Evolutionary conservation across 2,888 invertebrate genomes (phyloP).

Genomic region (Leuctra nigra): DNA sequence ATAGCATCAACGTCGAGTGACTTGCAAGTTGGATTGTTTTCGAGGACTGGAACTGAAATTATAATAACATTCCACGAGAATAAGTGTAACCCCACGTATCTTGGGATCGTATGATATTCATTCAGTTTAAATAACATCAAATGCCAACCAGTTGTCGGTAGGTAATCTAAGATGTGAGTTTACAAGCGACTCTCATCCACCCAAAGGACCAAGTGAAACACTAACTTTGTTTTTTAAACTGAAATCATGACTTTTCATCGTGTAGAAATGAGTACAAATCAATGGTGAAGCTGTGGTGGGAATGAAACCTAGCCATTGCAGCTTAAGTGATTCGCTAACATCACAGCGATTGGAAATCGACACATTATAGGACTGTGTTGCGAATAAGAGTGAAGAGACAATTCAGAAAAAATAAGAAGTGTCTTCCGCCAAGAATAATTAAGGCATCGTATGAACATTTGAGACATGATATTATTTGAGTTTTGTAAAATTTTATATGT

Average conservation of each 20-base stretch:
- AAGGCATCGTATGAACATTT: slow-evolving; percentile 9
- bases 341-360: slow-evolving; percentile 4
- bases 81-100: slow-evolving; percentile 2
- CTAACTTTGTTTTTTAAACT: slow-evolving; percentile 25
- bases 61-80: slow-evolving; percentile 22
- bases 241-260: slow-evolving; percentile 16
- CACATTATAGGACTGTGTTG: background rate
- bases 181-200: slow-evolving; percentile 24
- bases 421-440: slow-evolving; percentile 22
- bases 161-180: slow-evolving; percentile 24
- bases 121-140: slow-evolving; percentile 15
- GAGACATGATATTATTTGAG: slow-evolving; percentile 8
- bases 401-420: slow-evolving; percentile 9
- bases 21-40: slow-evolving; percentile 4
- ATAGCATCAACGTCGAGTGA: background rate
- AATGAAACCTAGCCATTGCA: no score
- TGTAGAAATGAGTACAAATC: slow-evolving; percentile 26
- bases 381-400: slow-evolving; percentile 3
- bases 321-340: no score
- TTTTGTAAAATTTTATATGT: slow-evolving; percentile 13
- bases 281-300: no score
- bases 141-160: no score
- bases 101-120: slow-evolving; percentile 1
- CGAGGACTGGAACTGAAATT: slow-evolving; percentile 9
- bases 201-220: slow-evolving; percentile 28